Evolutionary conservation across 2,888 invertebrate genomes (phyloP), one percentile per base, ranked within the genome.

Genomic region (Conops quadrifasciatus): DNA sequence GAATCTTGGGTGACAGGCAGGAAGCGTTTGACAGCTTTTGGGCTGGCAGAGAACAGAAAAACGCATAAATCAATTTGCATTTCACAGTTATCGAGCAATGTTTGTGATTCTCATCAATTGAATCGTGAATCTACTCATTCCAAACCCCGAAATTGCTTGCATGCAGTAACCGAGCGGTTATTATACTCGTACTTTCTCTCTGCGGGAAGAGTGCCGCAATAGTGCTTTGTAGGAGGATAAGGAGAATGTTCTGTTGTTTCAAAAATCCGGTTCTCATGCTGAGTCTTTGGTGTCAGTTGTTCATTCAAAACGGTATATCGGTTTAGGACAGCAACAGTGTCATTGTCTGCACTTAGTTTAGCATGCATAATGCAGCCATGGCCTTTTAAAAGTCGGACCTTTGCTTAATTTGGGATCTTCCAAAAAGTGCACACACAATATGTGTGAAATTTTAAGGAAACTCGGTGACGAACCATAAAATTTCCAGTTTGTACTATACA

Each of bases 361-460:
- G 47, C 24, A 47, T 63, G 45, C 47, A 21, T 21, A 21, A n/a
- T 24, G n/a, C n/a, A n/a, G n/a, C n/a, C n/a, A 7, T 36, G 36
- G 9, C 36, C 36, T 4, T 36, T 36, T 9, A 36, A 7, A 9
- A 36, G 9, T 7, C 9, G 36, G 36, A 21, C 59, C 43, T 21
- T 30, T 56, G 19, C 19, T 56, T 56, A 24, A 26, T 56, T 15
- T 9, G 56, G 56, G 15, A 56, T 56, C 15, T 26, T 24, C 26
- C 9, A 4, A 36, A 36, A n/a, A n/a, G n/a, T n/a, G n/a, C n/a
- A n/a, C n/a, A n/a, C n/a, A n/a, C 56, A n/a, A 59, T 15, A 59
- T 26, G 28, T 68, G 67, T 49, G 67, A 21, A 66, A 66, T 66
- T 56, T 66, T n/a, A n/a, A n/a, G n/a, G n/a, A n/a, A n/a, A n/a